phyloP scores from a whole-genome alignment of 1,140 invertebrate genomes.

The Bicyclus anynana region DNA sequence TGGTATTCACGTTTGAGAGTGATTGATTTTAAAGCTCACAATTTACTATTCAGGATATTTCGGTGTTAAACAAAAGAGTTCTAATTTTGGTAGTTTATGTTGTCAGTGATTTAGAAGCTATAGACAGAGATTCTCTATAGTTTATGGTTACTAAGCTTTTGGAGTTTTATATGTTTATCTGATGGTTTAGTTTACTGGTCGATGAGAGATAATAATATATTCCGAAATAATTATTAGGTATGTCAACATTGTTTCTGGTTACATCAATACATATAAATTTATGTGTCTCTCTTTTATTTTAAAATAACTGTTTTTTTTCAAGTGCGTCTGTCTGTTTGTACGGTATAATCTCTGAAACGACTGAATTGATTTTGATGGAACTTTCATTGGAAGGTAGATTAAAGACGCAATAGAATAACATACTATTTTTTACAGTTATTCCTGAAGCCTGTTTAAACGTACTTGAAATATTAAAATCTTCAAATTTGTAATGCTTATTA shows the following conservation, averaged over 20 bases:
- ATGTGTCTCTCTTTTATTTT: too few relatives aligned
- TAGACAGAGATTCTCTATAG: background rate
- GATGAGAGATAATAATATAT: background rate
- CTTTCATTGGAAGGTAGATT: too few relatives aligned
- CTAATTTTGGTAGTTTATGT: slow-evolving; percentile 20
- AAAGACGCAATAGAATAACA: too few relatives aligned
- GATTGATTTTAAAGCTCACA: slow-evolving; percentile 47
- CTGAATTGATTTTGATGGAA: too few relatives aligned
- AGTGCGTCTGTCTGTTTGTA: too few relatives aligned
- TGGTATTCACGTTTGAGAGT: slow-evolving; percentile 32
- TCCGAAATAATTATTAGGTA: background rate
- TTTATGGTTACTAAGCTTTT: background rate
- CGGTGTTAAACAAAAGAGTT: slow-evolving; percentile 27
- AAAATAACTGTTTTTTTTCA: too few relatives aligned
- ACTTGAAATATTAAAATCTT: too few relatives aligned
- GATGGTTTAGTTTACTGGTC: slow-evolving; percentile 2
- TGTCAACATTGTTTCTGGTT: background rate
- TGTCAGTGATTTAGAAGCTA: slow-evolving; percentile 4
- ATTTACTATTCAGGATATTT: slow-evolving; percentile 32
- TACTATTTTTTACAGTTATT: too few relatives aligned
- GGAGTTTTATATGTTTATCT: slow-evolving; percentile 2
- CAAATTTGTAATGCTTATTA: too few relatives aligned
- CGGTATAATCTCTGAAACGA: too few relatives aligned
- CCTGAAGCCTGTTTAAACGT: too few relatives aligned
- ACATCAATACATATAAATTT: too few relatives aligned